These are phyloP conservation scores for Zonotrichia leucophrys DNA, from an alignment of 2,113 vertebrate genomes.

Conservation along the genomic window DNA sequence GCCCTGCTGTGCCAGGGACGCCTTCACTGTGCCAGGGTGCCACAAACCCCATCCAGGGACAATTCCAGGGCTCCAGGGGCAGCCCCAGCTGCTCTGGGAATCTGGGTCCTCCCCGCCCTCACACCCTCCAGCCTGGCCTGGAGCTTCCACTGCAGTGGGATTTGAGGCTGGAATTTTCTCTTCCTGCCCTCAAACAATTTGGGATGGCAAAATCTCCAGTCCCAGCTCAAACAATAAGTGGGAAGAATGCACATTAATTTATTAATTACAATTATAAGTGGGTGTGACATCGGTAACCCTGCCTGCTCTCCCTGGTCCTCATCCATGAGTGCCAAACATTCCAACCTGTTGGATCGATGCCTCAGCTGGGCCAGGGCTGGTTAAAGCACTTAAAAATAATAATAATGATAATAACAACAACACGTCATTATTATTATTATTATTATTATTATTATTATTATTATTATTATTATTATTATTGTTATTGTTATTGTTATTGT, in stretches of 20 bases:
- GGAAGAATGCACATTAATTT: too few relatives aligned
- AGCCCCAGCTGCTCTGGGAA: neutral
- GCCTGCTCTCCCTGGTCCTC: fast-evolving
- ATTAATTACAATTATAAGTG: fast-evolving
- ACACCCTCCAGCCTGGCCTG: neutral
- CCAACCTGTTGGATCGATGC: neutral
- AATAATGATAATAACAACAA: too few relatives aligned
- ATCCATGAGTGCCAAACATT: fast-evolving
- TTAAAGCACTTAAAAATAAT: neutral
- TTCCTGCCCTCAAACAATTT: neutral
- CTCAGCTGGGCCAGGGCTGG: neutral
- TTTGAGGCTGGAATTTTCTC: neutral
- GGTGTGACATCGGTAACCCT: fast-evolving
- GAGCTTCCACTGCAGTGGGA: neutral
- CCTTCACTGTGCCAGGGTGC: neutral
- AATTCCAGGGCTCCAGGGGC: neutral
- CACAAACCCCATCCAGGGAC: fast-evolving
- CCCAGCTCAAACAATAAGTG: neutral
- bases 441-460: too few relatives aligned
- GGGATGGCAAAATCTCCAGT: fast-evolving
- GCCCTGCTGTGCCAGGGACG: neutral
- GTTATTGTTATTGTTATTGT: too few relatives aligned
- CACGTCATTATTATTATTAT: too few relatives aligned
- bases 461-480: too few relatives aligned
- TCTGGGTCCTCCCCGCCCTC: neutral